Percentiles rank a stretch among this genome's conserved stretches.
Evolutionary conservation across 2,797 vertebrate species (phyloP).

Genomic region (Onychomys leucogaster): DNA sequence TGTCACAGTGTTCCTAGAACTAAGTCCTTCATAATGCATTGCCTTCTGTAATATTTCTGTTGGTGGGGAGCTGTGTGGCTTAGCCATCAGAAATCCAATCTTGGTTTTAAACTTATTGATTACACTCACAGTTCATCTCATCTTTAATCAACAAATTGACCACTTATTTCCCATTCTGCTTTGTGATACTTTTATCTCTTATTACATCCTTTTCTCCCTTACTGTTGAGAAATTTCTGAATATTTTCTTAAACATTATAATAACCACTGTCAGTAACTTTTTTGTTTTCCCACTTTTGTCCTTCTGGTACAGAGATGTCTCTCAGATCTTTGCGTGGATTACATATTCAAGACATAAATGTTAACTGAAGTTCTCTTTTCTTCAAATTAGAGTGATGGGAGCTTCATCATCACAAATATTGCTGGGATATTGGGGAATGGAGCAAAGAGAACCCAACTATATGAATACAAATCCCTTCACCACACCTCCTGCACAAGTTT

Average conservation of each 20-base stretch:
- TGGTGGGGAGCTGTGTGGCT: neutral
- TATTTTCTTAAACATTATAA: conserved; percentile 8
- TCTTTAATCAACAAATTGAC: neutral
- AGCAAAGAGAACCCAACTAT: neutral
- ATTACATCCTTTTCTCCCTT: neutral
- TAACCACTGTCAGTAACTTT: neutral
- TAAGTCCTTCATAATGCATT: neutral
- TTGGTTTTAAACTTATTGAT: neutral
- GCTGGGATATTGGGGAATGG: neutral
- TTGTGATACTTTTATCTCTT: neutral
- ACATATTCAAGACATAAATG: neutral
- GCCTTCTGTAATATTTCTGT: neutral
- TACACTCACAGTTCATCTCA: neutral
- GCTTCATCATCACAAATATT: neutral
- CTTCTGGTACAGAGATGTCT: neutral
- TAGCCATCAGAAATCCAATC: neutral
- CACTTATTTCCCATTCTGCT: neutral
- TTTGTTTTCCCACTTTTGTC: neutral
- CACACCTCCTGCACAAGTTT: neutral
- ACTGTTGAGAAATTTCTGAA: neutral
- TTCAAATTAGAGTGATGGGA: neutral
- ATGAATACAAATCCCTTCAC: neutral
- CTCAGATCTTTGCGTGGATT: neutral
- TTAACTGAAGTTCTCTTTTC: neutral
- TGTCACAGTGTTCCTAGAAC: neutral